phyloP scores from a whole-genome alignment of 1,140 invertebrate genomes.

The Drosophila littoralis region DNA sequence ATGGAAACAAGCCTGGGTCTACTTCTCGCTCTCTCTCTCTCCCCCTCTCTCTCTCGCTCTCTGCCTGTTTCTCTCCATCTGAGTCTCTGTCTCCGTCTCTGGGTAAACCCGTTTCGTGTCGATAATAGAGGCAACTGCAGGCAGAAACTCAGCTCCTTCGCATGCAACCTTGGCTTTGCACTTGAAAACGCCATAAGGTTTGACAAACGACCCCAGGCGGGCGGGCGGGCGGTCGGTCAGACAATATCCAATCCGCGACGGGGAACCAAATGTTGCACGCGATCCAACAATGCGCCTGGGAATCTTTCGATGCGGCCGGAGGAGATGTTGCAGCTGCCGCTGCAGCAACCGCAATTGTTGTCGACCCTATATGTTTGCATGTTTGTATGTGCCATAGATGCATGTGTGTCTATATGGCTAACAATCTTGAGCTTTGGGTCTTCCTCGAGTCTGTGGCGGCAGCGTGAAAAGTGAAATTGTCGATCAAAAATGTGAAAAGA shows the following conservation, averaged over 20 bases:
- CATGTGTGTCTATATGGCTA: neutral
- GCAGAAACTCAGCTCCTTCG: constrained; percentile 19
- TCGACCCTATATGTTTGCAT: constrained; percentile 23
- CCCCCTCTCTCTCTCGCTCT: neutral
- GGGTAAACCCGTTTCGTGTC: constrained; percentile 63
- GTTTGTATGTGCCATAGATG: neutral
- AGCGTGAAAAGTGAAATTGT: constrained; percentile 76
- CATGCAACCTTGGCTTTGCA: constrained; percentile 75
- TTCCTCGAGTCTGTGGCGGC: constrained; percentile 50
- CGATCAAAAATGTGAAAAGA: constrained; percentile 66
- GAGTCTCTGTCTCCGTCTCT: neutral
- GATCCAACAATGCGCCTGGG: constrained; percentile 75
- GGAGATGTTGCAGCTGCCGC: neutral
- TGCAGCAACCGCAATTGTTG: constrained; percentile 58
- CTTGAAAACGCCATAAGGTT: constrained; percentile 73
- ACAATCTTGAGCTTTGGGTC: constrained; percentile 18
- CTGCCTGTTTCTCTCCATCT: too few relatives aligned
- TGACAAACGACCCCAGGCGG: constrained; percentile 58
- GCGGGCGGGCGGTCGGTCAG: neutral
- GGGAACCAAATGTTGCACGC: constrained; percentile 51
- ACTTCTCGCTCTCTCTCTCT: constrained; percentile 8
- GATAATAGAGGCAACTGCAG: constrained; percentile 65
- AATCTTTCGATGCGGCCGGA: constrained; percentile 41
- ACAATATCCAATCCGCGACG: constrained; percentile 1
- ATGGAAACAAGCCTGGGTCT: neutral